A percentile compares a stretch with the other conserved stretches of the same genome.
Conservation (phyloP, 1,140 invertebrate genomes). For the Bombus superbus region DNA sequence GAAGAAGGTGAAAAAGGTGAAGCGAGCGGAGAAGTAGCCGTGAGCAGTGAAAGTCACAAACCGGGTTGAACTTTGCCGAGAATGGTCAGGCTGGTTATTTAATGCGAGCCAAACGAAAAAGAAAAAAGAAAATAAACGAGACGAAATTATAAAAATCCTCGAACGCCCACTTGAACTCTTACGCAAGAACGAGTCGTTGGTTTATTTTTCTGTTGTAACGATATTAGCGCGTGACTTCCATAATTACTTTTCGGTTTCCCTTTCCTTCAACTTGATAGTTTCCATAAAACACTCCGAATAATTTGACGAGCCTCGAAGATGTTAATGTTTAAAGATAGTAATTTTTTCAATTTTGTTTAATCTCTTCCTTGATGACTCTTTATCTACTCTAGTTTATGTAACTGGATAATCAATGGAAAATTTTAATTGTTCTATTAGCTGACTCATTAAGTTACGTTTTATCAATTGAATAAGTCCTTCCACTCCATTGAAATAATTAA, state of each 20-base stretch:
- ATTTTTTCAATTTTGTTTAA: too few relatives aligned
- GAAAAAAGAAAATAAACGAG: conserved; percentile 30
- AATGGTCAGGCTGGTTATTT: conserved; percentile 57
- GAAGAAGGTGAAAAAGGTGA: conserved; percentile 21
- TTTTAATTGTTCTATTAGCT: too few relatives aligned
- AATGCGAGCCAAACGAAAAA: conserved; percentile 16
- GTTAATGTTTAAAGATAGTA: too few relatives aligned
- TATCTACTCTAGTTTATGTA: too few relatives aligned
- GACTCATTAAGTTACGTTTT: background rate
- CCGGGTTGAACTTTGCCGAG: conserved; percentile 69
- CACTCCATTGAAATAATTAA: too few relatives aligned
- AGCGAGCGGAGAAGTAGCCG: conserved; percentile 55
- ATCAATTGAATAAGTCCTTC: background rate
- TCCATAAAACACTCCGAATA: background rate
- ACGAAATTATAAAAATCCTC: conserved; percentile 40
- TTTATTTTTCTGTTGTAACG: conserved; percentile 1
- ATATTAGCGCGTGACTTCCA: background rate
- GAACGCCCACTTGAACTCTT: conserved; percentile 42
- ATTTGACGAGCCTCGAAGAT: too few relatives aligned
- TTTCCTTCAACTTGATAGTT: background rate
- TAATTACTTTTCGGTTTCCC: too few relatives aligned
- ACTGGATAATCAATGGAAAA: too few relatives aligned
- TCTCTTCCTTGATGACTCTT: too few relatives aligned
- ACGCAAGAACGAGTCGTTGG: conserved; percentile 40
- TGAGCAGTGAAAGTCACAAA: conserved; percentile 71